Base-by-base conservation (phyloP, 2,888 invertebrate genomes). In the Andrena marginata region DNA sequence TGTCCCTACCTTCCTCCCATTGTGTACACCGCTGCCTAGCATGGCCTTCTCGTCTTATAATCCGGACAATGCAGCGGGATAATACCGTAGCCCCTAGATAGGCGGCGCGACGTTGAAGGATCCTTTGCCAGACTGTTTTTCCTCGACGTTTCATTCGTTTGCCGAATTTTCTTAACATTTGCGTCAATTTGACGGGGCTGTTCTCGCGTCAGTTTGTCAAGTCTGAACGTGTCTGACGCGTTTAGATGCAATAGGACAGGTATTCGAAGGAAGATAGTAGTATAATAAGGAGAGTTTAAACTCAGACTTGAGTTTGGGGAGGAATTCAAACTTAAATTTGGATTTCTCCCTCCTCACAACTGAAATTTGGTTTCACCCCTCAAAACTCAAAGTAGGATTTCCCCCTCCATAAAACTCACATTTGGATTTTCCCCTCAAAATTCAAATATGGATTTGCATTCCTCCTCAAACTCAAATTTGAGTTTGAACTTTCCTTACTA, bases 21-120 rank as follows among this genome's bases (percentile, higher is more conserved):
- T 80, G 85, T 84, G 69, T 84, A 79, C 85, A 80, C 86, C 85
- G 80, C 85, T 77, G 83, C 73, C 87, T 88, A 84, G 87, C 85
- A 87, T 87, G 85, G 85, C 85, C 90, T 90, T 85, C 87, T 88
- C 87, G 82, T 83, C 85, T 87, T 81, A 77, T 87, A 88, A 87
- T 87, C 74, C 77, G 80, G 68, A 82, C 87, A 85, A 87, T 87
- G 78, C 81, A 84, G 80, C 76, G 69, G 77, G 75, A 80, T 77
- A 80, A 80, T 74, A 70, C 80, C 42, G 33, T 67, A 56, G n/a
- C 70, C 72, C 72, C 73, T 62, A 65, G 71, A 68, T 77, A 67
- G 82, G 70, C 77, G 62, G 23, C 67, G 71, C 23, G 51, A 65
- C 63, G 79, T 67, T 80, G 59, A 77, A 82, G 77, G 70, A 85